Percentiles rank a stretch among this genome's conserved stretches.
phyloP scores from a whole-genome alignment of 1,140 invertebrate species.

The Rhyzopertha dominica region DNA sequence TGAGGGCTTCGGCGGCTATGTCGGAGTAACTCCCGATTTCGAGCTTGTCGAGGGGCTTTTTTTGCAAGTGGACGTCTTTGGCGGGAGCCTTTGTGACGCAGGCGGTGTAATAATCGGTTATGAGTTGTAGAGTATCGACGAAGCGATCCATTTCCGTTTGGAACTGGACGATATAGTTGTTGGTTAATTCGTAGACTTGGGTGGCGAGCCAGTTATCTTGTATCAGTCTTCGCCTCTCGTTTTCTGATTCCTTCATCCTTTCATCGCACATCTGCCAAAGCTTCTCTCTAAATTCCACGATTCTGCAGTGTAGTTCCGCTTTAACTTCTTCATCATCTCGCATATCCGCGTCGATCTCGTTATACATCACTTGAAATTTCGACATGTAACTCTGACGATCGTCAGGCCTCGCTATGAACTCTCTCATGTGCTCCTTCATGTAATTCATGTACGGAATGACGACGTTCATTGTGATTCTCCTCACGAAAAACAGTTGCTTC shows the following conservation, averaged over 20 bases:
- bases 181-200: slow-evolving; percentile 49
- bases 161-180: slow-evolving; percentile 51
- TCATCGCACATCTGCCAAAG: slow-evolving; percentile 51
- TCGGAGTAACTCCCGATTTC: slow-evolving; percentile 4
- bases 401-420: slow-evolving; percentile 51
- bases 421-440: slow-evolving; percentile 48
- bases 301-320: slow-evolving; percentile 43
- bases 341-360: slow-evolving; percentile 52
- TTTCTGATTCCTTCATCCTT: slow-evolving; percentile 49
- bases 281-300: slow-evolving; percentile 43
- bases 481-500: slow-evolving; percentile 51
- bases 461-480: slow-evolving; percentile 48
- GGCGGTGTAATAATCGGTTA: slow-evolving; percentile 54
- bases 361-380: slow-evolving; percentile 53
- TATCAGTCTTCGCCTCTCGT: slow-evolving; percentile 48
- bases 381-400: slow-evolving; percentile 50
- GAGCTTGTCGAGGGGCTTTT: background rate
- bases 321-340: slow-evolving; percentile 48
- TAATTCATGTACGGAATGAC: slow-evolving; percentile 51
- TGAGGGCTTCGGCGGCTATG: background rate
- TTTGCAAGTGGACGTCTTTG: slow-evolving; percentile 1
- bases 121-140: slow-evolving; percentile 47
- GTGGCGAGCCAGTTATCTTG: slow-evolving; percentile 49
- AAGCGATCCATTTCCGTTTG: slow-evolving; percentile 55
- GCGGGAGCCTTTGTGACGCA: slow-evolving; percentile 42